phyloP scores from a whole-genome alignment of 92 coral and sea anemone genomes.

The Zoanthus gigantus region DNA sequence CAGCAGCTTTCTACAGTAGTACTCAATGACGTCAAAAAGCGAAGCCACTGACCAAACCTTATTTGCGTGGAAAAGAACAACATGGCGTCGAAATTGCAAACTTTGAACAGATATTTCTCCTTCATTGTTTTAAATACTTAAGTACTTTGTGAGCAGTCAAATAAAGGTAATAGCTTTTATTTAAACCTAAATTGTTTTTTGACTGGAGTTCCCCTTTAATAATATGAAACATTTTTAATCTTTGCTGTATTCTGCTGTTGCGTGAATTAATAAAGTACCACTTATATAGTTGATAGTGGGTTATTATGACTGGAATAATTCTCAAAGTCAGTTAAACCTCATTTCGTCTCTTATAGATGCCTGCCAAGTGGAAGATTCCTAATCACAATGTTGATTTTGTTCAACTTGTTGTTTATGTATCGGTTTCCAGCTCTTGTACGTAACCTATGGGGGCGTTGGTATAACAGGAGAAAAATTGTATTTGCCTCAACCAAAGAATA shows the following conservation, averaged over 20 bases:
- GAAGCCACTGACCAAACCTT: no score
- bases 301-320: background rate
- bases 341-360: conserved; percentile 34
- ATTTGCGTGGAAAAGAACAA: no score
- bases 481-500: conserved; percentile 81
- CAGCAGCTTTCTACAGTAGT: no score
- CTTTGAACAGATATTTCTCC: no score
- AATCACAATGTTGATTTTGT: conserved; percentile 62
- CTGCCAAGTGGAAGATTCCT: conserved; percentile 89
- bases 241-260: background rate
- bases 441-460: conserved; percentile 90
- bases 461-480: conserved; percentile 88
- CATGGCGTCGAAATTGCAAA: no score
- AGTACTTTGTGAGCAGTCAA: no score
- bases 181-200: background rate
- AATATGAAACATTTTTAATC: background rate
- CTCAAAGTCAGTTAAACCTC: background rate
- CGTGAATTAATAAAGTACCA: background rate
- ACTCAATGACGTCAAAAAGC: no score
- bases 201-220: background rate
- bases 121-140: no score
- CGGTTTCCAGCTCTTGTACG: conserved; percentile 88
- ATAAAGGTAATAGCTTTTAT: no score
- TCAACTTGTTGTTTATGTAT: conserved; percentile 83
- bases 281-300: background rate